Base-by-base conservation (phyloP, 2,888 invertebrate genomes). In the Nomada hirtipes region DNA sequence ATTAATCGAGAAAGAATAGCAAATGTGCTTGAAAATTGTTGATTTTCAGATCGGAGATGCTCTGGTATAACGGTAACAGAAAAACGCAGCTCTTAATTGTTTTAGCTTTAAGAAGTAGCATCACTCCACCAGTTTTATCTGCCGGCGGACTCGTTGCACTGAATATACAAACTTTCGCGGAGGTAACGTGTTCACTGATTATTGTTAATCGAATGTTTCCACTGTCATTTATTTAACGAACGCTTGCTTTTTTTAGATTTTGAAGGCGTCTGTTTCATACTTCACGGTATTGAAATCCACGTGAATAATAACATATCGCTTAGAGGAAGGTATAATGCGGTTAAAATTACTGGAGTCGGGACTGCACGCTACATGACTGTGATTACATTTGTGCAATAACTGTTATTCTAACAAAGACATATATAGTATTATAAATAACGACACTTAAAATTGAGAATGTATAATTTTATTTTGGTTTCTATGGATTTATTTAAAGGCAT, bases 131-230 rank as follows among this genome's bases (percentile, higher is more conserved):
- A 13, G 23, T 10, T 42, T 18, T 76, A 29, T 61, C 75, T 9
- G 75, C 75, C 20, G 75, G 75, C 20, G 61, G 75, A 9, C 18
- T 70, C 3, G 20, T 76, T 20, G n/a, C 55, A 0, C 10, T 64
- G 57, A 73, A 64, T 20, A 29, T 73, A 44, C 2, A 13, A 20
- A 64, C 11, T 15, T 64, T 64, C 2, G 20, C 63, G 23, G 7
- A 15, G 13, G 63, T 64, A 64, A 47, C 7, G 4, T 7, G 7
- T 36, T 36, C 7, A 36, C 9, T 36, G 36, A 36, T 36, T n/a
- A n/a, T 36, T 7, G 36, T 36, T 36, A 7, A 36, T 36, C 4
- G 36, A 7, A 36, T 36, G 36, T 7, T 36, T 36, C 36, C 36
- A 36, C 23, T 23, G 23, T 23, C 23, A 23, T 1, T 36, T 36